Conservation (phyloP, 2,888 invertebrate species). For the Tiliacea aurago region DNA sequence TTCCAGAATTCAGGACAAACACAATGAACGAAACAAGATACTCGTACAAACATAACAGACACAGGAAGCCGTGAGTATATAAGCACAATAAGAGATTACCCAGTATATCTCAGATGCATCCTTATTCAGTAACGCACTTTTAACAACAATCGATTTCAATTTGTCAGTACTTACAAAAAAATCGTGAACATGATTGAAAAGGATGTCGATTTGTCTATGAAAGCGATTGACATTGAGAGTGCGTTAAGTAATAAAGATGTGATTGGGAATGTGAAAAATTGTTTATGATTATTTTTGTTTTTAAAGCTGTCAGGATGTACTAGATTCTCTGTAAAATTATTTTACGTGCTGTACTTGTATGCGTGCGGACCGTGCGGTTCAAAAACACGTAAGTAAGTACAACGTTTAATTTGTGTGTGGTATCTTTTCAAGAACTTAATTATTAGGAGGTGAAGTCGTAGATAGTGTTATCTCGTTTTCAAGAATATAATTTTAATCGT, state of each 20-base stretch:
- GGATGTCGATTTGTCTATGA: background rate
- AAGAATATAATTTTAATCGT: background rate
- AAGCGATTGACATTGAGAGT: background rate
- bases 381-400: background rate
- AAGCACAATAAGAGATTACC: constrained; percentile 10
- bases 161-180: constrained; percentile 13
- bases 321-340: background rate
- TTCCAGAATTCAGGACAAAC: constrained; percentile 9
- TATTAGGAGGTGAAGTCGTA: background rate
- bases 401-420: background rate
- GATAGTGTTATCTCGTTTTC: constrained; percentile 29
- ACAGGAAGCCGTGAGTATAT: constrained; percentile 28
- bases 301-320: background rate
- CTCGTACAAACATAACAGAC: constrained; percentile 12
- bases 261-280: background rate
- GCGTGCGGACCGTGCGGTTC: background rate
- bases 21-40: constrained; percentile 21
- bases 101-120: constrained; percentile 12
- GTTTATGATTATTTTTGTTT: background rate
- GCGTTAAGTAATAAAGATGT: background rate
- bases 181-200: background rate
- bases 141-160: background rate
- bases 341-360: background rate
- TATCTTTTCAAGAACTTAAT: background rate
- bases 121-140: background rate